Conservation (phyloP, 2,797 vertebrate genomes). For the Periparus ater region DNA sequence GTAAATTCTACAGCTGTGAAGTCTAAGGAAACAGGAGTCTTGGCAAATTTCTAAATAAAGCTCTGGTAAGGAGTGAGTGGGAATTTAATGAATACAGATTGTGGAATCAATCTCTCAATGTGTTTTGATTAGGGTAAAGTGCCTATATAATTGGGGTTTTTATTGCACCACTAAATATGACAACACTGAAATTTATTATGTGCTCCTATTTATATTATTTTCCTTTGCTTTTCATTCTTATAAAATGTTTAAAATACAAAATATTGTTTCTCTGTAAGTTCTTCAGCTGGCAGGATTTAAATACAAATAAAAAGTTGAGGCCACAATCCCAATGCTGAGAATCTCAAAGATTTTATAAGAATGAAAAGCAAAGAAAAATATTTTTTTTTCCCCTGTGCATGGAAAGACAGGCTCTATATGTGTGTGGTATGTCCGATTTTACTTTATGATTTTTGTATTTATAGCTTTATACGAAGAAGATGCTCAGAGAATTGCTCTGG, state of each 20-base stretch:
- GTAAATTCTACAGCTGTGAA: constrained; percentile 22
- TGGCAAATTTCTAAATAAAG: constrained; percentile 5
- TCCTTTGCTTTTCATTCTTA: neutral
- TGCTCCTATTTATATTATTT: neutral
- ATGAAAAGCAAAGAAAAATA: neutral
- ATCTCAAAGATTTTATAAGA: neutral
- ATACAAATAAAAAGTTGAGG: neutral
- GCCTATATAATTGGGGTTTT: neutral
- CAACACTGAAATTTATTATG: neutral
- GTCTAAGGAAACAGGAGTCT: neutral
- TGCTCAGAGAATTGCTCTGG: neutral
- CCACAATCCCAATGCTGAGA: neutral
- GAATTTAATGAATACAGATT: neutral
- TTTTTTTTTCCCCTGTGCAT: neutral
- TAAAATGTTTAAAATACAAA: neutral
- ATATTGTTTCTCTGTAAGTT: neutral
- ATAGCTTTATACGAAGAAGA: neutral
- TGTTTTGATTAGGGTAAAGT: neutral
- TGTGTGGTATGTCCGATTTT: neutral
- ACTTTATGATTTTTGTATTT: neutral
- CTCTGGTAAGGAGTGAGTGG: neutral
- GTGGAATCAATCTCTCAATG: neutral
- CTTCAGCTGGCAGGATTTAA: neutral
- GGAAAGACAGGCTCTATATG: neutral
- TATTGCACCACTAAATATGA: neutral